phyloP scores from a whole-genome alignment of 2,797 vertebrate genomes.

The Acipenser ruthenus region DNA sequence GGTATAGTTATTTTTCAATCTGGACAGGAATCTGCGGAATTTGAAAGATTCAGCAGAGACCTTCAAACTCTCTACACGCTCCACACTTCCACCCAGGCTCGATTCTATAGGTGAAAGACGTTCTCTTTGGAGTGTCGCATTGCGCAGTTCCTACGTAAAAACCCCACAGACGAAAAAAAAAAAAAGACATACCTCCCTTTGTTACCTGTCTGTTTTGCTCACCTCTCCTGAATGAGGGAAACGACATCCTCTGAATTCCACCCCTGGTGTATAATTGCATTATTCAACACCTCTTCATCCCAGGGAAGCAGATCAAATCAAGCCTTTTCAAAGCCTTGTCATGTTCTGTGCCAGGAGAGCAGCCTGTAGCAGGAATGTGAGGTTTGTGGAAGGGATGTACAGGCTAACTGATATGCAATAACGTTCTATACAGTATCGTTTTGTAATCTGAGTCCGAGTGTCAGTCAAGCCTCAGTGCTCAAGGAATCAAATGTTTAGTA shows the following conservation, averaged over 20 bases:
- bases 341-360: slow-evolving; percentile 22
- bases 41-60: too few relatives aligned
- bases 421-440: slow-evolving; percentile 12
- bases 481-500: slow-evolving; percentile 11
- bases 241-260: slow-evolving; percentile 23
- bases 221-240: slow-evolving; percentile 15
- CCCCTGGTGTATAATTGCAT: slow-evolving; percentile 18
- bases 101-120: neutral
- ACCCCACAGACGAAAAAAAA: neutral
- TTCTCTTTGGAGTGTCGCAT: neutral
- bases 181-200: slow-evolving; percentile 8
- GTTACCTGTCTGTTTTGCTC: slow-evolving; percentile 11
- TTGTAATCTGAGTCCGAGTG: slow-evolving; percentile 19
- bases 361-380: slow-evolving; percentile 23
- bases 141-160: slow-evolving; percentile 1
- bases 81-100: slow-evolving; percentile 1
- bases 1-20: too few relatives aligned
- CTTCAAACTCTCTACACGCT: too few relatives aligned
- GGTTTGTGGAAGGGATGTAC: slow-evolving; percentile 16
- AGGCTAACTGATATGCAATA: slow-evolving; percentile 19
- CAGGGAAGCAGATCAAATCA: slow-evolving; percentile 14
- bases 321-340: slow-evolving; percentile 21
- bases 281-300: slow-evolving; percentile 27
- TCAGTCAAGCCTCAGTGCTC: slow-evolving; percentile 16
- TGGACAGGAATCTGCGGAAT: too few relatives aligned